Base-by-base conservation (phyloP, 2,888 invertebrate genomes). In the Epistrophe grossulariae region DNA sequence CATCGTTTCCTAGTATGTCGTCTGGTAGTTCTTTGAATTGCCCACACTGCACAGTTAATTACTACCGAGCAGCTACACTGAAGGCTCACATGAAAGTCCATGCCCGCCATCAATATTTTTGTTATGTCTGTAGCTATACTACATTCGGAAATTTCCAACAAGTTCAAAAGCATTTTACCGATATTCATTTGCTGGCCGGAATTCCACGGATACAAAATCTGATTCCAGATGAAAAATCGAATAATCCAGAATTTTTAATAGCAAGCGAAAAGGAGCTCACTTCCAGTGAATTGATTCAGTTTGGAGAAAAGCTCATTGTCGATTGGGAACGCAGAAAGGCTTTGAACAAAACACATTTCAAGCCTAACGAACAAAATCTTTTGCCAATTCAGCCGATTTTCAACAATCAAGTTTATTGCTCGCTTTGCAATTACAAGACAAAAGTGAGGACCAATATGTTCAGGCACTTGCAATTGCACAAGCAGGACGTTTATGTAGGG, bases 371-470 rank as follows among this genome's bases (percentile, higher is more conserved):
- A 89, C 93, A 96, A 6, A 93, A 95, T 17, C 91, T 93, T 15
- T 90, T 97, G 59, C 97, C 97, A 0, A 93, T 95, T 15, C 94
- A 94, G 40, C 94, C 95, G 0, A 95, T 96, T 68, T 94, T 95
- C 76, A 94, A 94, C 43, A 94, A 94, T 9, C 93, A 93, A 2
- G 93, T 96, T 0, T 93, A 93, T 59, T 97, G 97, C 90, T 94
- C 94, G 0, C 91, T 95, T 5, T 97, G 97, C 90, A 93, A 94
- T 43, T 97, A 95, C 89, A 94, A 93, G 24, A 96, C 95, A 0
- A 96, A 96, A 92, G 95, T 96, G 6, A 94, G 96, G 0, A 94
- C 95, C 15, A 97, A 97, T 90, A 94, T 97, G 92, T 93, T 95
- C 9, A 93, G 96, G 0, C 96, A 96, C 90, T 91, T 97, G 82